Conservation (phyloP, 64 coral and sea anemone genomes). For the Platygyra sinensis region DNA sequence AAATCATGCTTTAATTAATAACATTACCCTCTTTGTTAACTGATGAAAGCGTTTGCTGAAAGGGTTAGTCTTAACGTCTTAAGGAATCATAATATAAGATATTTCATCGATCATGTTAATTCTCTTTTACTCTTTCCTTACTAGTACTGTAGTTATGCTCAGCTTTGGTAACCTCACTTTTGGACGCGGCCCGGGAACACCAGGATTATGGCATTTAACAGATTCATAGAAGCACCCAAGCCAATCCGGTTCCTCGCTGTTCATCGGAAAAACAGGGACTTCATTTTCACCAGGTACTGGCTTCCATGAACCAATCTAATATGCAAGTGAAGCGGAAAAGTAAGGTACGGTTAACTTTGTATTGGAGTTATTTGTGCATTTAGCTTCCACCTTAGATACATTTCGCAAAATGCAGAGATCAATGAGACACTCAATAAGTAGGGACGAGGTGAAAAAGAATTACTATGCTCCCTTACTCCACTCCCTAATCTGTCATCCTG, state of each 20-base stretch:
- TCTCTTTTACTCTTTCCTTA: background rate
- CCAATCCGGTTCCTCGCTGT: slow-evolving; percentile 34
- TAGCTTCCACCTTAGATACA: too few relatives aligned
- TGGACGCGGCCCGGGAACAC: background rate
- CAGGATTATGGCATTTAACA: slow-evolving; percentile 71
- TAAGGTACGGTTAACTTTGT: background rate
- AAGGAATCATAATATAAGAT: background rate
- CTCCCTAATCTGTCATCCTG: too few relatives aligned
- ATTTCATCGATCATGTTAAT: too few relatives aligned
- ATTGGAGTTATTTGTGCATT: too few relatives aligned
- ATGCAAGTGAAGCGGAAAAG: background rate
- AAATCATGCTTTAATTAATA: too few relatives aligned
- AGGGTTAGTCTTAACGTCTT: background rate
- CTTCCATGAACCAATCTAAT: slow-evolving; percentile 48
- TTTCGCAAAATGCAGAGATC: background rate
- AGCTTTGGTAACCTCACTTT: background rate
- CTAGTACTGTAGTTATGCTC: slow-evolving; percentile 45
- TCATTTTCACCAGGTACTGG: slow-evolving; percentile 9
- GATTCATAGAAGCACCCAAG: slow-evolving; percentile 43
- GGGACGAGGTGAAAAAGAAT: background rate
- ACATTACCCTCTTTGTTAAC: too few relatives aligned
- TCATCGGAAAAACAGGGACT: slow-evolving; percentile 3
- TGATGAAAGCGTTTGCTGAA: too few relatives aligned
- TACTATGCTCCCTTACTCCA: background rate
- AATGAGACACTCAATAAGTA: background rate